phyloP scores from a whole-genome alignment of 2,888 invertebrate species.

The Gerosis bhagava region DNA sequence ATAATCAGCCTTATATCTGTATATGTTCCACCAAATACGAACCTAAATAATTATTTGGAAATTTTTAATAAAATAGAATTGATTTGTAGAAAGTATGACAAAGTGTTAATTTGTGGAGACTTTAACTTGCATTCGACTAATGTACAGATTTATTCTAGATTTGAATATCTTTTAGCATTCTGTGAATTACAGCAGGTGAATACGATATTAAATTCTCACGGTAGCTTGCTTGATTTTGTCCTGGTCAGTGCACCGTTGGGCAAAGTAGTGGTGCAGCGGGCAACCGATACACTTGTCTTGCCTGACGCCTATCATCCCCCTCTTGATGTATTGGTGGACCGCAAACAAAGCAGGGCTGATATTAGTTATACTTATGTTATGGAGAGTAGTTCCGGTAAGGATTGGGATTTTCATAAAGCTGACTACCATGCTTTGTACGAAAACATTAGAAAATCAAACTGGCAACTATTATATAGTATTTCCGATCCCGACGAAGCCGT shows the following conservation, averaged over 20 bases:
- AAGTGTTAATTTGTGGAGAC: slow-evolving; percentile 1
- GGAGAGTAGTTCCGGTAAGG: background rate
- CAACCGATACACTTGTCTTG: background rate
- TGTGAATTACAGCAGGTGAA: slow-evolving; percentile 3
- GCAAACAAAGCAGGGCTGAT: background rate
- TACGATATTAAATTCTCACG: background rate
- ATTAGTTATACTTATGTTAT: no score
- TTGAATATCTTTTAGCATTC: slow-evolving; percentile 3
- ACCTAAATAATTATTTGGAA: background rate
- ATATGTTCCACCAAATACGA: slow-evolving; percentile 1
- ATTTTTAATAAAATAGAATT: background rate
- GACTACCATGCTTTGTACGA: background rate
- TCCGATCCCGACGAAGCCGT: background rate
- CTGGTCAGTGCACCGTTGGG: slow-evolving; percentile 3
- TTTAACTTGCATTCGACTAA: background rate
- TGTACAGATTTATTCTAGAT: background rate
- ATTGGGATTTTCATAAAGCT: slow-evolving; percentile 5
- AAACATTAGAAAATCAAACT: background rate
- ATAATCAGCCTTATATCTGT: background rate
- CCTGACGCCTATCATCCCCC: slow-evolving; percentile 4
- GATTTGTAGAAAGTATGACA: background rate
- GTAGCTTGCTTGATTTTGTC: slow-evolving; percentile 1
- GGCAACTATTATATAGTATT: background rate
- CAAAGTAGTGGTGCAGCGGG: background rate
- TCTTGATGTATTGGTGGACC: no score